Evolutionary conservation across 2,113 vertebrate species (phyloP).

Genomic region (Serilophus lunatus): DNA sequence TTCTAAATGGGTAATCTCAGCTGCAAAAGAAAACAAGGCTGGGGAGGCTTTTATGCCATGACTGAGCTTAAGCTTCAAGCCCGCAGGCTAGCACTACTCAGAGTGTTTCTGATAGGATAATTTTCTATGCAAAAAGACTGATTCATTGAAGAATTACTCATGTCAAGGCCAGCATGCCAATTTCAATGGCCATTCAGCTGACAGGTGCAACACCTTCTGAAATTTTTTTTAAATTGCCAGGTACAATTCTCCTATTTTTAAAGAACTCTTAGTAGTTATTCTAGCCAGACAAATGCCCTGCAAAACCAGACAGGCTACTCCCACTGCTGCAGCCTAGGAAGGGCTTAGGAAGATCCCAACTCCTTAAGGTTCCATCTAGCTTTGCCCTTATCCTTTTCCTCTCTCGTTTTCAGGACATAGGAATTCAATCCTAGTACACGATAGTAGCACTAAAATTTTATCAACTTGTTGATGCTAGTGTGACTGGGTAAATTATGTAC

Average conservation of each 20-base stretch:
- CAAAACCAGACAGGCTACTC: not conserved
- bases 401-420: not conserved
- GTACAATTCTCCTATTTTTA: not conserved
- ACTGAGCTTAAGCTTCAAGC: slow-evolving; percentile 4
- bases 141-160: slow-evolving; percentile 25
- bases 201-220: not conserved
- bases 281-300: not conserved
- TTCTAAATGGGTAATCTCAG: slow-evolving; percentile 1
- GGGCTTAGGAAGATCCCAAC: not conserved
- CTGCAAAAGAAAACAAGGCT: slow-evolving; percentile 29
- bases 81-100: not conserved
- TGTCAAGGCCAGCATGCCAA: not conserved
- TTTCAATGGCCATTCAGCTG: not conserved
- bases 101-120: slow-evolving; percentile 31
- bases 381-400: not conserved
- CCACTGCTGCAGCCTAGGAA: not conserved
- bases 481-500: not conserved
- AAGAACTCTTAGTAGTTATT: not conserved
- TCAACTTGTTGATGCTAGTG: not conserved
- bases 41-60: not conserved
- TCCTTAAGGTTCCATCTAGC: not conserved
- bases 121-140: slow-evolving; percentile 35
- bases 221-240: not conserved
- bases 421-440: not conserved
- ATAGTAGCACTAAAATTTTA: not conserved